phyloP scores from a whole-genome alignment of 2,113 vertebrate species.

The western clawed frog (Xenopus tropicalis) region DNA sequence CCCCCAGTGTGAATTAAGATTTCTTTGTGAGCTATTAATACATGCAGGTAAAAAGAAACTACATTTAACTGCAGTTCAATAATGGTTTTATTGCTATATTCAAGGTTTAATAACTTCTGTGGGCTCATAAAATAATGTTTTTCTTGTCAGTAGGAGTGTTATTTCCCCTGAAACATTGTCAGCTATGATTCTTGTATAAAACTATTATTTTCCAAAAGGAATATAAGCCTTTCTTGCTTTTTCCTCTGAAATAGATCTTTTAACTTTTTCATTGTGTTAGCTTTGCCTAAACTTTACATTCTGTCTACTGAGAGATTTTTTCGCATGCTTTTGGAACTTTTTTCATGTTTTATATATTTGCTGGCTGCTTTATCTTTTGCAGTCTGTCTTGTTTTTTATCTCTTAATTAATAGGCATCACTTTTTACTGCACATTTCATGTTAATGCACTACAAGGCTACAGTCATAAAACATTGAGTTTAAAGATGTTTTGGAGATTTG shows the following conservation, averaged over 20 bases:
- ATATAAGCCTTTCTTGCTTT: constrained; percentile 7
- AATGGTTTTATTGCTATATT: neutral
- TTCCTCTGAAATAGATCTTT: constrained; percentile 5
- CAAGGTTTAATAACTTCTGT: constrained; percentile 1
- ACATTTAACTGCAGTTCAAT: neutral
- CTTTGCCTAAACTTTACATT: neutral
- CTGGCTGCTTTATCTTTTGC: neutral
- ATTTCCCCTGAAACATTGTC: constrained; percentile 36
- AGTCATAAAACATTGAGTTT: too few species aligned
- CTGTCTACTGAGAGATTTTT: neutral
- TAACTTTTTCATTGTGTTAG: neutral
- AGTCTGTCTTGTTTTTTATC: neutral
- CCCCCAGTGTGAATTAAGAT: too few species aligned
- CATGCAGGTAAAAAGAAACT: too few species aligned
- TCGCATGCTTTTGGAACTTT: too few species aligned
- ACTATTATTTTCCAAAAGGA: constrained; percentile 11
- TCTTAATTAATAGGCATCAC: too few species aligned
- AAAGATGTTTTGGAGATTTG: too few species aligned
- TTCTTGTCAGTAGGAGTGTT: constrained; percentile 15
- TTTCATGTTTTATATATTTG: too few species aligned
- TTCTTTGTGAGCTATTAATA: too few species aligned
- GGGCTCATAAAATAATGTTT: neutral
- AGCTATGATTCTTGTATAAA: neutral
- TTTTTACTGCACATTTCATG: too few species aligned
- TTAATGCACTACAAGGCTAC: too few species aligned